Evolutionary conservation across 2,888 invertebrate species (phyloP).

Genomic region (Pristionchus arcanus): DNA sequence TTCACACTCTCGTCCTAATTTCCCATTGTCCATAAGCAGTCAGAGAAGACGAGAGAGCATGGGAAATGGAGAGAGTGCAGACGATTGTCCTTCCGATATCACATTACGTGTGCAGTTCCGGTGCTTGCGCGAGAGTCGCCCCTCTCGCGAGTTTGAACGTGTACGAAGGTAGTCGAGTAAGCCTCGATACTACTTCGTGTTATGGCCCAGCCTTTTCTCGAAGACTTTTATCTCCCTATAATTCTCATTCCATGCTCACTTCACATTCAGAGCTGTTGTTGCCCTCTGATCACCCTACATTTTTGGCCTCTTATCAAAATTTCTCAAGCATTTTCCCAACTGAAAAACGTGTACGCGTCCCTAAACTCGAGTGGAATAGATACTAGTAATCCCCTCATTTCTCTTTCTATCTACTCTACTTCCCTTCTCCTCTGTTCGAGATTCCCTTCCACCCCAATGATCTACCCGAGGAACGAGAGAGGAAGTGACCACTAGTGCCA

Average conservation of each 20-base stretch:
- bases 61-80: background rate
- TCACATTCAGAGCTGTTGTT: too few relatives aligned
- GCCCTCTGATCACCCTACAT: too few relatives aligned
- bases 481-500: background rate
- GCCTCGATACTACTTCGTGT: background rate
- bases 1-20: background rate
- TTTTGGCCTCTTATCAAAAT: background rate
- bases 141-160: background rate
- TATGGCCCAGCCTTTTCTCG: background rate
- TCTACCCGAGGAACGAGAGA: background rate
- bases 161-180: background rate
- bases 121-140: background rate
- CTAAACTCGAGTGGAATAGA: background rate
- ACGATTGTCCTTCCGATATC: background rate
- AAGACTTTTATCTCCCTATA: too few relatives aligned
- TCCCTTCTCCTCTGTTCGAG: slow-evolving; percentile 23
- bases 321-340: background rate
- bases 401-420: background rate
- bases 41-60: background rate
- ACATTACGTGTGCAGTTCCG: slow-evolving; percentile 27
- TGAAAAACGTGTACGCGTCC: background rate
- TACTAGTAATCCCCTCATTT: background rate
- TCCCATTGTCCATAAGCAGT: background rate
- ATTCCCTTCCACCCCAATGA: slow-evolving; percentile 36
- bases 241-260: too few relatives aligned